Conservation (phyloP, 2,113 vertebrate species). For the Prinia subflava region DNA sequence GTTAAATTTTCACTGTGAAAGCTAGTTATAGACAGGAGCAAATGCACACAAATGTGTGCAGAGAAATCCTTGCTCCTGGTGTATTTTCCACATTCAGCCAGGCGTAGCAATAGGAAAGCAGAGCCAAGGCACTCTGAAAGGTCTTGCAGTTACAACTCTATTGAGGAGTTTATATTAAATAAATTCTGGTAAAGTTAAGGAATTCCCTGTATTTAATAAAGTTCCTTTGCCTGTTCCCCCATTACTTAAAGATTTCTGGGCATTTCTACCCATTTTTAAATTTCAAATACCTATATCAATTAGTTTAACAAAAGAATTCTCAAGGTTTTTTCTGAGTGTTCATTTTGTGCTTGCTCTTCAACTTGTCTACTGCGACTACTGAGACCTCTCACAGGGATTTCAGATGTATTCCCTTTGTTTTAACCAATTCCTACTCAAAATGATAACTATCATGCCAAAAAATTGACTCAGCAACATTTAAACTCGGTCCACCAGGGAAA, state of each 20-base stretch:
- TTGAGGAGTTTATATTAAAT: not conserved
- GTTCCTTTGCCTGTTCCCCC: not conserved
- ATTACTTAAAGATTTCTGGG: not conserved
- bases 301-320: not conserved
- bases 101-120: not conserved
- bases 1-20: not conserved
- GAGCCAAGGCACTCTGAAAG: not conserved
- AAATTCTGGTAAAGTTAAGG: not conserved
- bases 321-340: not conserved
- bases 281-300: not conserved
- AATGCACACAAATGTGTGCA: not conserved
- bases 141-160: not conserved
- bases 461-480: not conserved
- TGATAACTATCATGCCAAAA: not conserved
- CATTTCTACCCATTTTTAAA: not conserved
- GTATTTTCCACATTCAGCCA: not conserved
- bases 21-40: not conserved
- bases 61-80: not conserved
- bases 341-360: not conserved
- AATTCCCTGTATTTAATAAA: not conserved
- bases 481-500: not conserved
- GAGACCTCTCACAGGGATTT: not conserved
- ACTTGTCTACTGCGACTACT: rapidly evolving
- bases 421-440: not conserved
- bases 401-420: not conserved